Base-by-base conservation (phyloP, 2,113 vertebrate species). In the Microcebus tavaratra region DNA sequence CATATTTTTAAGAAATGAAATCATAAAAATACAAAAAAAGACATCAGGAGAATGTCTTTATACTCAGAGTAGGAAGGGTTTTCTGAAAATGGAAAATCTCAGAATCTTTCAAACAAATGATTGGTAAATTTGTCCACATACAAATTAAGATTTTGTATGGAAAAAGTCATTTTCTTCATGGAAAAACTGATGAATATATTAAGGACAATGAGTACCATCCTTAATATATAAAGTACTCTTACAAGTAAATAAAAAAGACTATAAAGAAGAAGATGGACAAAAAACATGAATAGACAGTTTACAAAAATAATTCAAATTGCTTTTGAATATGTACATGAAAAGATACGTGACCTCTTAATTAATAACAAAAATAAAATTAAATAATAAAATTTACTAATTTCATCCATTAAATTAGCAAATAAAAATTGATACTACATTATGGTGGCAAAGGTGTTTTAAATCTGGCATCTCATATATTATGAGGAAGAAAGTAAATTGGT, bases 11-110 rank as follows among this genome's bases (percentile, higher is more conserved):
- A 80, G 84, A 73, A 88, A 9, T 48, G 42, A 97, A 88, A 88
- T 39, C 3, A n/a, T 83, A 73, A 82, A 94, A 78, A 57, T 88
- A 88, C 36, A 94, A 72, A 34, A 91, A 95, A 25, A 83, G n/a
- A 90, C 79, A 88, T 88, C 31, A n/a, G 76, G 45, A 42, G 9
- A 79, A 79, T 79, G 17, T 91, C 17, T n/a, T 88, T 57, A 68
- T 23, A 25, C 45, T 73, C 36, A 81, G 25, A 91, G 3, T 80
- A 81, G 13, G 15, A 50, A 79, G 82, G 14, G 31, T 14, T 93
- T 90, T 93, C 63, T 85, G 55, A 90, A 84, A 53, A 90, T 78
- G 50, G 57, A 80, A 72, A 81, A 55, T 50, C 5, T 88, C 55
- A 67, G 73, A 90, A 48, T 34, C 34, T 48, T 79, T 72, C 55